Evolutionary conservation across 2,888 invertebrate species (phyloP), one percentile per base, ranked within the genome.

Genomic region (Spicauda simplicius): DNA sequence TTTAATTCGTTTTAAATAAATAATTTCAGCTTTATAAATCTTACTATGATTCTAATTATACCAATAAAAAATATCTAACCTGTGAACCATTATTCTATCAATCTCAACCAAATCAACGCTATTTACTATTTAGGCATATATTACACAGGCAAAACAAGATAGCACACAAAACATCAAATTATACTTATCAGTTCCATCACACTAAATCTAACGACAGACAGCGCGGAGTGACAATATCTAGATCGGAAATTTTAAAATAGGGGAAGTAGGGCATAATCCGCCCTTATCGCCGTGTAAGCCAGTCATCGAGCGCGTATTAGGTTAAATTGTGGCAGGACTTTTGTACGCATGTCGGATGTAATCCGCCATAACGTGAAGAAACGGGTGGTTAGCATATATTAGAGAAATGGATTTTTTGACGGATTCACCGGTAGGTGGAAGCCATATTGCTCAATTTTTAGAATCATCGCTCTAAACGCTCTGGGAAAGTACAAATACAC

Each of bases 211-310:
- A 58, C 64, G 52, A 52, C 50, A 37, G 37, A 50, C 57, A 25
- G 5, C 33, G 18, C 64, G 50, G 50, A 30, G 64, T 41, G 64
- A 18, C 65, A n/a, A 50, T 67, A 67, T 67, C 66, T 67, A 67
- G 66, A 67, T 67, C 66, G 48, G 54, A 67, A 88, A 87, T 78
- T 90, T 88, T 87, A 88, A 90, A 87, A 74, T 83, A 79, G 82
- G 84, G 54, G 53, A 53, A 19, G 83, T 73, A 78, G 70, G 72
- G 71, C 78, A 78, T 77, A 81, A 83, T 80, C 80, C 81, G 77
- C 77, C 82, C 83, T 85, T 88, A 87, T 88, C 85, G 78, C 76
- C 75, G 70, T 81, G 88, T 90, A 88, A 90, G 87, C 88, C 80
- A 80, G 82, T 86, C 91, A 84, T 89, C 89, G 86, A 78, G 76